phyloP scores from a whole-genome alignment of 2,888 invertebrate species.

The Galerucella pusilla region DNA sequence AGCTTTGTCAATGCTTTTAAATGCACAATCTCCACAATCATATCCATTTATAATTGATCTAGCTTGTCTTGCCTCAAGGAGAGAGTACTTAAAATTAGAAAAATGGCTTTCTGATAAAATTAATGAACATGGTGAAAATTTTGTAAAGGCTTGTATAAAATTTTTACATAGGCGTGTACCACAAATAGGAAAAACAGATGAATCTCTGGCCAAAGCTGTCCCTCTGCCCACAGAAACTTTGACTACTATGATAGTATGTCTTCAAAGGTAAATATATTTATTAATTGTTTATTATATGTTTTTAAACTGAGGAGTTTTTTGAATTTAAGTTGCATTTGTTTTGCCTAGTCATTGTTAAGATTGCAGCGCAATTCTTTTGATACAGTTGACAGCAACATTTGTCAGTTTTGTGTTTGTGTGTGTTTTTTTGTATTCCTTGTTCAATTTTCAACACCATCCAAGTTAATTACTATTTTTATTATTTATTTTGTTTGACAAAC shows the following conservation, averaged over 20 bases:
- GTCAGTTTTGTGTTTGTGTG: too few species aligned
- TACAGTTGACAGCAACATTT: too few species aligned
- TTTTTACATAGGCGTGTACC: slow-evolving; percentile 91
- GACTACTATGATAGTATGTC: slow-evolving; percentile 86
- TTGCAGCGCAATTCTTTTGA: too few species aligned
- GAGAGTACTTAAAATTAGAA: slow-evolving; percentile 95
- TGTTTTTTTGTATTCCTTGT: too few species aligned
- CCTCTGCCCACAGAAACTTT: slow-evolving; percentile 92
- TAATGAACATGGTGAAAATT: slow-evolving; percentile 92
- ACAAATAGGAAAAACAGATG: slow-evolving; percentile 72
- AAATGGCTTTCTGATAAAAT: slow-evolving; percentile 99
- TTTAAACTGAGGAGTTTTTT: background rate
- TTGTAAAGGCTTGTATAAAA: slow-evolving; percentile 86
- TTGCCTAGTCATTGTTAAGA: too few species aligned
- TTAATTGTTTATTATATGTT: slow-evolving; percentile 2
- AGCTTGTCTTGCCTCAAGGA: slow-evolving; percentile 95
- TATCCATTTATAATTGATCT: slow-evolving; percentile 98
- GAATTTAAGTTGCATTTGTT: background rate
- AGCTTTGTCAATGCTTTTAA: slow-evolving; percentile 90
- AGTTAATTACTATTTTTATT: too few species aligned
- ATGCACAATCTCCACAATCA: slow-evolving; percentile 81
- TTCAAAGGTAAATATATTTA: slow-evolving; percentile 69
- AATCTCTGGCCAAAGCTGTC: slow-evolving; percentile 70
- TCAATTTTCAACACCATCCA: too few species aligned
- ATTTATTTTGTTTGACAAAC: too few species aligned